A percentile compares a stretch with the other conserved stretches of the same genome.
These are phyloP conservation scores for Alitta virens DNA, from an alignment of 2,888 invertebrate genomes.

Conservation along the genomic window DNA sequence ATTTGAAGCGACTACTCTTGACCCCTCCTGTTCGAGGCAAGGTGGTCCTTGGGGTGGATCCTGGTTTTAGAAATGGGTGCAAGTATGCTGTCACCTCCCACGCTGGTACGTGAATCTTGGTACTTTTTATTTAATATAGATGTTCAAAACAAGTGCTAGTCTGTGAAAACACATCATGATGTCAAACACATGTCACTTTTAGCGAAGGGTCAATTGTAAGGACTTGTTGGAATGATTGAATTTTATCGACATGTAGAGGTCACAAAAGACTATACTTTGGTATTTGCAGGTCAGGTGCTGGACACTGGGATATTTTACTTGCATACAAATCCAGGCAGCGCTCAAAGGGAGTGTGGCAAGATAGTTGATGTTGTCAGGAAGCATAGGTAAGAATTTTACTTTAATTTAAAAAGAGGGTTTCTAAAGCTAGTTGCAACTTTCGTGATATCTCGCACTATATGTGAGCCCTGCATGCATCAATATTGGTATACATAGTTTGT, in stretches of 20 bases:
- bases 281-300: conserved; percentile 11
- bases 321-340: conserved; percentile 10
- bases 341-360: background rate
- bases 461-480: too few relatives aligned
- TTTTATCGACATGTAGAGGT: too few relatives aligned
- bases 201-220: too few relatives aligned
- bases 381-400: background rate
- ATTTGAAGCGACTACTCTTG: conserved; percentile 79
- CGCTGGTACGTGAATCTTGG: conserved; percentile 35
- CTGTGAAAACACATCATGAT: too few relatives aligned
- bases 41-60: conserved; percentile 82
- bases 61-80: conserved; percentile 85
- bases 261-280: too few relatives aligned
- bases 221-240: too few relatives aligned
- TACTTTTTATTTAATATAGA: background rate
- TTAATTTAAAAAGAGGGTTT: background rate
- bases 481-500: too few relatives aligned
- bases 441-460: too few relatives aligned
- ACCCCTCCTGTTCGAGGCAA: conserved; percentile 75
- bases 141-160: too few relatives aligned
- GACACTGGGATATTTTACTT: conserved; percentile 18
- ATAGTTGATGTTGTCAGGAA: background rate
- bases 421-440: too few relatives aligned
- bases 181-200: too few relatives aligned
- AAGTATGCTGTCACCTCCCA: conserved; percentile 75